Base-by-base conservation (phyloP, 2,888 invertebrate genomes). In the Andrena minutula region DNA sequence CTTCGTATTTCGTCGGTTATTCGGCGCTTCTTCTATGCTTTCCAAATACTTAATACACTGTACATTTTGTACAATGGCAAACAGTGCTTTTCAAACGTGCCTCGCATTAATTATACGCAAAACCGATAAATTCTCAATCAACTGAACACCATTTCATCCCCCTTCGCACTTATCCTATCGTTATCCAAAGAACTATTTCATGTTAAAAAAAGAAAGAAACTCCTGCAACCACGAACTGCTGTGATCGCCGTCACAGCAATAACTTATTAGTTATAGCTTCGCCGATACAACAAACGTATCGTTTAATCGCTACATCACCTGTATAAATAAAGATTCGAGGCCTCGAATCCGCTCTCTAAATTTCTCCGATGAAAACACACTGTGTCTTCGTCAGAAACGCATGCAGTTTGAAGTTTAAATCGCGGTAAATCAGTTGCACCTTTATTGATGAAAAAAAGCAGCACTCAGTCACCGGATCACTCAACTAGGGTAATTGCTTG, bases 1-100 rank as follows among this genome's bases (percentile, higher is more conserved):
- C 35, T 51, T 41, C 20, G 10, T 49, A 64, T 26, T 80, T 80
- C 79, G 79, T 72, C 78, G 68, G 69, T 79, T 41, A 51, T 23
- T 41, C 35, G 49, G 32, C 41, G 63, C 51, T 32, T 47, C 10
- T 16, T 47, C 12, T 32, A 58, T 8, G 2, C 6, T 76, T 28
- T 10, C 49, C 8, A n/a, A 26, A 20, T 10, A 8, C 1, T 64
- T 8, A 16, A 32, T 49, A n/a, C 5, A 6, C 41, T 61, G 53
- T 28, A 5, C 10, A 49, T 32, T 26, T 3, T 49, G n/a, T 61
- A 61, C 7, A 47, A 26, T 4, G 16, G 23, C 53, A 63, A 61
- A 23, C 10, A 35, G 5, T 41, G 32, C 3, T 16, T 41, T 4
- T 30, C 7, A 30, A 51, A 63, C 8, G 2, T 35, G 12, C 7